These are phyloP conservation scores for Tridacna crocea DNA, from an alignment of 2,888 invertebrate genomes.

Conservation along the genomic window DNA sequence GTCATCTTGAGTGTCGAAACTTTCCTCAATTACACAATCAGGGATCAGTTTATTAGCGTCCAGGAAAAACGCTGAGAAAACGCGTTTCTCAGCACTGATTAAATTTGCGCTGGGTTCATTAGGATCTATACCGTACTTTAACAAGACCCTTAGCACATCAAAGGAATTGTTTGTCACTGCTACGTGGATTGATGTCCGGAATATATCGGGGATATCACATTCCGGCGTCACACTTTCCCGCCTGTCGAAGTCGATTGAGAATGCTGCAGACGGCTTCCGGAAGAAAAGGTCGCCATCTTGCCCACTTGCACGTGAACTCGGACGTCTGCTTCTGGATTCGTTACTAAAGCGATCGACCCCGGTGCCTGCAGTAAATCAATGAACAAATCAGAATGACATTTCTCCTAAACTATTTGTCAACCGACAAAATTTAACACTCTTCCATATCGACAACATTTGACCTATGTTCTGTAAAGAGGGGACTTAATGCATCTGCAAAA, in stretches of 20 bases:
- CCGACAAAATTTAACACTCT: no score
- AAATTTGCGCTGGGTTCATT: conserved; percentile 85
- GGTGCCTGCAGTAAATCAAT: conserved; percentile 1
- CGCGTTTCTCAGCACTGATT: conserved; percentile 46
- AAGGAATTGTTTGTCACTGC: conserved; percentile 87
- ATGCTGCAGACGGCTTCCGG: conserved; percentile 83
- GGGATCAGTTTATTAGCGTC: conserved; percentile 46
- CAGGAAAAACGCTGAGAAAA: conserved; percentile 41
- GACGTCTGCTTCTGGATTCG: conserved; percentile 70
- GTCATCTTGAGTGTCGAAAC: conserved; percentile 35
- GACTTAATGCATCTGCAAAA: no score
- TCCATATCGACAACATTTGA: no score
- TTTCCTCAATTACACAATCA: conserved; percentile 56
- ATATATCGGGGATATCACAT: conserved; percentile 84
- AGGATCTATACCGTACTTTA: conserved; percentile 87
- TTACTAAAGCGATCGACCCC: conserved; percentile 37
- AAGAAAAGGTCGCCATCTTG: conserved; percentile 79
- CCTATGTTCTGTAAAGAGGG: no score
- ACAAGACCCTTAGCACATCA: conserved; percentile 86
- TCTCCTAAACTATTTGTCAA: no score
- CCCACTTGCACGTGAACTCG: conserved; percentile 75
- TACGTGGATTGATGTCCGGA: conserved; percentile 86
- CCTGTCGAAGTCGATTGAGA: conserved; percentile 77
- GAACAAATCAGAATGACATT: no score
- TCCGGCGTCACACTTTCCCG: conserved; percentile 80